Percentiles rank a stretch among this genome's conserved stretches.
Conservation (phyloP, 1,140 invertebrate genomes). For the Papilio polytes region DNA sequence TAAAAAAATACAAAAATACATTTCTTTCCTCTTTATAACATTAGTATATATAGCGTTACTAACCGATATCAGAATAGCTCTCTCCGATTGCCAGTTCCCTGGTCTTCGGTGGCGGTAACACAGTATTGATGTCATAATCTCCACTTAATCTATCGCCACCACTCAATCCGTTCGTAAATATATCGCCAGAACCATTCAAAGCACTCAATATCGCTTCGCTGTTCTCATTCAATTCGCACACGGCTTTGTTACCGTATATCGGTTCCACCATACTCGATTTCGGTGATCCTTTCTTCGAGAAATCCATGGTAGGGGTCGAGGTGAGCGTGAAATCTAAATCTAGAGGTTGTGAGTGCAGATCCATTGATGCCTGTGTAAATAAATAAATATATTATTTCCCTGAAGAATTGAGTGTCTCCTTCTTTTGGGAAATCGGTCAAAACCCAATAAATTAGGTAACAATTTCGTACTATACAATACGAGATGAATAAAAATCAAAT, state of each 20-base stretch:
- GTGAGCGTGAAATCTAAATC: conserved; percentile 78
- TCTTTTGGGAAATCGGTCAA: no score
- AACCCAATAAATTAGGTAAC: no score
- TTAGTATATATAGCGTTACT: conserved; percentile 64
- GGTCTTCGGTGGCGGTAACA: conserved; percentile 80
- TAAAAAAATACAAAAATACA: no score
- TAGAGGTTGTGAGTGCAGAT: conserved; percentile 78
- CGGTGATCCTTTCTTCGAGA: conserved; percentile 75
- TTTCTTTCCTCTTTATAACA: no score
- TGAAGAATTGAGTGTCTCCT: no score
- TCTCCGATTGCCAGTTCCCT: conserved; percentile 81
- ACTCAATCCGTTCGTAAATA: conserved; percentile 74
- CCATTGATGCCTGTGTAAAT: conserved; percentile 64
- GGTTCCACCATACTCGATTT: conserved; percentile 75
- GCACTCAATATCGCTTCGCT: conserved; percentile 68
- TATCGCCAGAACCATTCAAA: conserved; percentile 70
- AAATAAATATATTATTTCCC: neutral
- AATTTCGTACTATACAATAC: no score
- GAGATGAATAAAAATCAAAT: neutral
- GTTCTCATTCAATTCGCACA: conserved; percentile 55
- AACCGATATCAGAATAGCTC: conserved; percentile 83
- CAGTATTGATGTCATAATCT: conserved; percentile 80
- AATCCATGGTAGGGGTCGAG: conserved; percentile 78
- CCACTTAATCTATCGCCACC: conserved; percentile 75
- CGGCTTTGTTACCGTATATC: conserved; percentile 78